Evolutionary conservation across 2,888 invertebrate genomes (phyloP), one percentile per base, ranked within the genome.

Genomic region (Odontocerum albicorne): DNA sequence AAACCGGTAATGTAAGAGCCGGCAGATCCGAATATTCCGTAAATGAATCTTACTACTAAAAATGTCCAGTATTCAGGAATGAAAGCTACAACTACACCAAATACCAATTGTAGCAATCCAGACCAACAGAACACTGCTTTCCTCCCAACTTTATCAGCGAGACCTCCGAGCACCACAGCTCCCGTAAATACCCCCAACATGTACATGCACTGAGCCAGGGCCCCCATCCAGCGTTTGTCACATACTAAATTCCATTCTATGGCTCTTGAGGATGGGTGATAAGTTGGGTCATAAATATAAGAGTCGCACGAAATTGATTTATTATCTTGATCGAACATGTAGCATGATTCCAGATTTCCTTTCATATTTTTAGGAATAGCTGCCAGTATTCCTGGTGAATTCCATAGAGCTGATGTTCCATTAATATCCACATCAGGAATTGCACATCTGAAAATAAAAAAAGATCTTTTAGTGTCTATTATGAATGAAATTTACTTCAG

Each of bases 111-210:
- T 10, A 89, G 67, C 4, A 89, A 75, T 1, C 85, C 88, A 3
- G 92, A 92, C 78, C 86, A 82, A 67, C 88, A 91, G 67, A 90
- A 92, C 61, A 92, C 85, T 0, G 82, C 84, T 69, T 92, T 92
- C 22, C 92, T 79, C 3, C 92, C 92, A 60, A 87, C 82, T 72
- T 87, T 89, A 65, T 93, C 93, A 0, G 92, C 92, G 72, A 92
- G 73, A 43, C 87, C 87, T 4, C 92, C 92, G 22, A 92, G 72
- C 0, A 84, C 82, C 1, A 92, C 86, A 1, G 92, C 91, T 2
- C 92, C 92, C 0, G 86, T 83, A 65, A 92, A 90, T 3, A 91
- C 90, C 12, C 93, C 93, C 64, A 92, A 77, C 92, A 93, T 92
- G 67, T 86, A 89, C 38, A 79, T 67, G 3, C 88, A 85, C 67